Evolutionary conservation across 2,888 invertebrate species (phyloP).

Genomic region (Mechanitis mazaeus): DNA sequence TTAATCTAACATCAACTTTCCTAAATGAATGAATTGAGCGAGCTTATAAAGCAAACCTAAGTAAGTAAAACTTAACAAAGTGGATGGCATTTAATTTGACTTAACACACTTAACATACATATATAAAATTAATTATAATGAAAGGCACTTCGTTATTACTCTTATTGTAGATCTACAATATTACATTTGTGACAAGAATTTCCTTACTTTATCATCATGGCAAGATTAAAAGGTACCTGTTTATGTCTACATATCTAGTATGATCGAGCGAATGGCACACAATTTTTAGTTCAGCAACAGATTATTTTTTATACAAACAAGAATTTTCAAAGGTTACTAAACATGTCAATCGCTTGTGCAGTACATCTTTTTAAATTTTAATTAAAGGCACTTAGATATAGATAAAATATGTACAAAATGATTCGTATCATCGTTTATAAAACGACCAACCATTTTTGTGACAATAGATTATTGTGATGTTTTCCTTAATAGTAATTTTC

Average conservation of each 20-base stretch:
- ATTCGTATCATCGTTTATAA: conserved; percentile 43
- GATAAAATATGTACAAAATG: conserved; percentile 62
- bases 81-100: conserved; percentile 77
- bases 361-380: conserved; percentile 54
- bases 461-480: conserved; percentile 62
- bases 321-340: conserved; percentile 38
- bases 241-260: conserved; percentile 67
- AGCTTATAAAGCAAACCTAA: conserved; percentile 71
- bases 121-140: conserved; percentile 66
- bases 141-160: conserved; percentile 68
- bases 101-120: conserved; percentile 71
- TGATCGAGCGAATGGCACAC: conserved; percentile 74
- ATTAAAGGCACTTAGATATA: conserved; percentile 62
- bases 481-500: conserved; percentile 73
- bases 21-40: conserved; percentile 74
- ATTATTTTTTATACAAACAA: conserved; percentile 25
- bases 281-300: conserved; percentile 59
- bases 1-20: conserved; percentile 62
- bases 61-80: conserved; percentile 75
- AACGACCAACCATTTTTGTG: conserved; percentile 55
- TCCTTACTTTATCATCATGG: conserved; percentile 74
- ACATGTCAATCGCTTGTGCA: conserved; percentile 41
- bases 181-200: conserved; percentile 70
- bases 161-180: conserved; percentile 60
- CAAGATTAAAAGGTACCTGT: conserved; percentile 77